These are phyloP conservation scores for Ectobius pallidus DNA, from an alignment of 2,888 invertebrate species.

Conservation along the genomic window DNA sequence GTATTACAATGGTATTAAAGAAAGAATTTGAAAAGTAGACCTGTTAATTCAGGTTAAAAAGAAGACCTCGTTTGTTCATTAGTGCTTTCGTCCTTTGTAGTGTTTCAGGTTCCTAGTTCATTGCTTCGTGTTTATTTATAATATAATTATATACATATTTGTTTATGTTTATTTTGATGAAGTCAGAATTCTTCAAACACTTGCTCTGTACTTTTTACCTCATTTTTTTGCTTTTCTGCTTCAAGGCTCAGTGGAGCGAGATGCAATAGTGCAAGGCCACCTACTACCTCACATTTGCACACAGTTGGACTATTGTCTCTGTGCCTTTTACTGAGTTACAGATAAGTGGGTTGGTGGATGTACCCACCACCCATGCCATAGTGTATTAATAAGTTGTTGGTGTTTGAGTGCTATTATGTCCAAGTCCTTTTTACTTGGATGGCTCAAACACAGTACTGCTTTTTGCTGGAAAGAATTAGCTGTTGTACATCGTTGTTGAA, in stretches of 20 bases:
- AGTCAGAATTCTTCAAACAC: constrained; percentile 34
- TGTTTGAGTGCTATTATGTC: no score
- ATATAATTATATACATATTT: neutral
- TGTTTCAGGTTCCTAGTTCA: constrained; percentile 3
- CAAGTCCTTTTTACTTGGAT: neutral
- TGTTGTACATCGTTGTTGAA: constrained; percentile 28
- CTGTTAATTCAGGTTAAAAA: neutral
- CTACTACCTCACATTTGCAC: constrained; percentile 45
- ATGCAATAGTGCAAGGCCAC: constrained; percentile 47
- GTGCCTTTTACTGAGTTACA: constrained; percentile 34
- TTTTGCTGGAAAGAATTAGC: constrained; percentile 8
- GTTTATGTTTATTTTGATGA: constrained; percentile 1
- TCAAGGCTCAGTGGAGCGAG: constrained; percentile 32
- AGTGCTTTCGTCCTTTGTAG: neutral
- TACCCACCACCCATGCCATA: neutral
- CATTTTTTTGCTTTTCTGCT: constrained; percentile 20
- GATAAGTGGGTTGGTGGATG: neutral
- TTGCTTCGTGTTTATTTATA: neutral
- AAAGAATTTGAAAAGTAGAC: neutral
- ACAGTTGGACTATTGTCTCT: constrained; percentile 38
- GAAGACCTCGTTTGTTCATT: neutral
- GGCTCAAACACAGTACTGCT: neutral
- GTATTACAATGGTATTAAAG: constrained; percentile 28
- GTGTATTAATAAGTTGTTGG: neutral
- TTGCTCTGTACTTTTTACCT: constrained; percentile 24